Base-by-base conservation (phyloP, 2,888 invertebrate species). In the Matsumyia berberina region DNA sequence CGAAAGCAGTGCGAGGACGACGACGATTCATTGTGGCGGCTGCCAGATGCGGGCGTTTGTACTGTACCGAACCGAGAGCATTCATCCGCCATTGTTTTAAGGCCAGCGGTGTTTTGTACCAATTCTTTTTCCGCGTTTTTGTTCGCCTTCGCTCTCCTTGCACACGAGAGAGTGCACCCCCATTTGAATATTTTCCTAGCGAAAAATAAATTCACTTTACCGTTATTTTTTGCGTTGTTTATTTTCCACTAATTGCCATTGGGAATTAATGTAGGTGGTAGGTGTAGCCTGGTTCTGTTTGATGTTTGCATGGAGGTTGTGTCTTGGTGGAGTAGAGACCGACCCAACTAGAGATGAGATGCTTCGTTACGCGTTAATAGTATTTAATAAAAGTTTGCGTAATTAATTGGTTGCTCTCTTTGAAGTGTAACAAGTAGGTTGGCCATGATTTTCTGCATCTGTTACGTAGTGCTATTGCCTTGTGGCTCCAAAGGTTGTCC, bases 161-260 rank as follows among this genome's bases (percentile, higher is more conserved):
- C n/a, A n/a, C 29, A 12, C 44, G 29, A 5, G 57, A 39, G 51
- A 73, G 44, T 77, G 77, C 77, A 77, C 44, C 69, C 46, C 57
- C 53, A 58, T 79, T 85, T 79, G 79, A 79, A 79, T 85, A 74
- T 83, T 62, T 42, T 78, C 78, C 46, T 72, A 73, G 66, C 53
- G 72, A 73, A 69, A 79, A 74, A 80, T 70, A 74, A 79, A 85
- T 69, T 85, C 42, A 74, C 73, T 74, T 73, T 53, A 58, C 31
- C 24, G 24, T 64, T 69, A 44, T 55, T 31, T 58, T 15, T 15
- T 42, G 29, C n/a, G n/a, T 74, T 83, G 67, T 85, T 80, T 79
- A 74, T 74, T 85, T 85, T 80, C 60, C 70, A 70, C 80, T 85
- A 85, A 85, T 85, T 85, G 85, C 85, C 76, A 80, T 66, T 74